Percentiles rank a stretch among this genome's conserved stretches.
Conservation (phyloP, 2,888 invertebrate genomes). For the Hemicrepidius hirtus region DNA sequence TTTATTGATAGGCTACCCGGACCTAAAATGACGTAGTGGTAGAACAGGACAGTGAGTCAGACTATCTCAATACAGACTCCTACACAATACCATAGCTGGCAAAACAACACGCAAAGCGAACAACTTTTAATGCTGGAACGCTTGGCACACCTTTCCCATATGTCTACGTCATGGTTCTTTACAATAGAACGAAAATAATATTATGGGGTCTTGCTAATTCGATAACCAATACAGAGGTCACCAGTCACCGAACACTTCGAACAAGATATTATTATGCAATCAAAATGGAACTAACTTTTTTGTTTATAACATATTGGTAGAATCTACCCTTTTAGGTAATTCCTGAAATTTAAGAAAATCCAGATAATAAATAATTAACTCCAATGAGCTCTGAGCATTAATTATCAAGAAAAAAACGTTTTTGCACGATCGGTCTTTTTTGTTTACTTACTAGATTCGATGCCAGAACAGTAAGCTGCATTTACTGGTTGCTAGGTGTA, state of each 20-base stretch:
- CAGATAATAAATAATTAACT: too few species aligned
- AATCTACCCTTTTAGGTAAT: too few species aligned
- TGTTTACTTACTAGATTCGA: too few species aligned
- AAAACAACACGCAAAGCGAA: slow-evolving; percentile 37
- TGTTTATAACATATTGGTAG: too few species aligned
- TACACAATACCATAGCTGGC: slow-evolving; percentile 40
- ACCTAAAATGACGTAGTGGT: slow-evolving; percentile 33
- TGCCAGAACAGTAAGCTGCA: too few species aligned
- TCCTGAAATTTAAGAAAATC: too few species aligned
- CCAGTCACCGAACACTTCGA: background rate
- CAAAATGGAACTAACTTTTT: too few species aligned
- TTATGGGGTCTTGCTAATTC: background rate
- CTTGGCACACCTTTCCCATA: slow-evolving; percentile 39
- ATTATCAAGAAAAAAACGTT: too few species aligned
- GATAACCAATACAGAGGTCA: background rate
- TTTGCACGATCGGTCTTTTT: too few species aligned
- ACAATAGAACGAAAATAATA: background rate
- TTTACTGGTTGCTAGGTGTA: too few species aligned
- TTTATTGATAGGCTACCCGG: slow-evolving; percentile 25
- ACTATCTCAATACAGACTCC: slow-evolving; percentile 32
- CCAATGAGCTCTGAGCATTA: too few species aligned
- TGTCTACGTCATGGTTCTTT: slow-evolving; percentile 16
- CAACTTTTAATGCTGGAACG: slow-evolving; percentile 41
- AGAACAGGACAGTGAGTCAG: slow-evolving; percentile 34
- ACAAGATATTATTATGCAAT: background rate